Conservation (phyloP, 2,113 vertebrate genomes). For the Leptodactylus fuscus region DNA sequence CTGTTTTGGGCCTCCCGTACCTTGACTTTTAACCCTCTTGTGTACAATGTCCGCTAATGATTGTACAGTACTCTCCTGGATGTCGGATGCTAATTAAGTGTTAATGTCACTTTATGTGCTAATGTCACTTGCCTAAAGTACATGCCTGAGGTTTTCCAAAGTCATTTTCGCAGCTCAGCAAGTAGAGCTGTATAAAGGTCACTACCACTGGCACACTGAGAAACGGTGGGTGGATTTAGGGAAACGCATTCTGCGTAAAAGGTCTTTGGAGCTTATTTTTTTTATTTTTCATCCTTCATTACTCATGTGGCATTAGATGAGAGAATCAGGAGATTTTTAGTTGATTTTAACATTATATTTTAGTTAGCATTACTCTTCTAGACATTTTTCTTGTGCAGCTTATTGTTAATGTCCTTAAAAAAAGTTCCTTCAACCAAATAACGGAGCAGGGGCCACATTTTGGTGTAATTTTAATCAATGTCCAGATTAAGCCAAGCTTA, state of each 20-base stretch:
- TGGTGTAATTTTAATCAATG: not conserved
- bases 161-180: conserved; percentile 51
- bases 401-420: not conserved
- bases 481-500: too few species aligned
- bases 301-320: not conserved
- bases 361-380: not conserved
- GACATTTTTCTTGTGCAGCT: not conserved
- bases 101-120: conserved; percentile 54
- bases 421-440: not conserved
- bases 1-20: too few species aligned
- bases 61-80: not conserved
- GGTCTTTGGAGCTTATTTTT: conserved; percentile 11
- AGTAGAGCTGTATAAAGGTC: conserved; percentile 55
- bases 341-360: conserved; percentile 6
- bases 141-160: conserved; percentile 53
- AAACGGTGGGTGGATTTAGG: conserved; percentile 21
- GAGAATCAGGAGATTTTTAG: not conserved
- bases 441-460: not conserved
- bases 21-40: not conserved
- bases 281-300: conserved; percentile 26
- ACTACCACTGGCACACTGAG: conserved; percentile 10
- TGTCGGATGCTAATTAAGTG: conserved; percentile 32
- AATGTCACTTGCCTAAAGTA: conserved; percentile 53
- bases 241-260: conserved; percentile 11
- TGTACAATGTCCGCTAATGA: not conserved